A percentile compares a stretch with the other conserved stretches of the same genome.
These are phyloP conservation scores for Dissostichus mawsoni DNA, from an alignment of 2,113 vertebrate species.

Conservation along the genomic window DNA sequence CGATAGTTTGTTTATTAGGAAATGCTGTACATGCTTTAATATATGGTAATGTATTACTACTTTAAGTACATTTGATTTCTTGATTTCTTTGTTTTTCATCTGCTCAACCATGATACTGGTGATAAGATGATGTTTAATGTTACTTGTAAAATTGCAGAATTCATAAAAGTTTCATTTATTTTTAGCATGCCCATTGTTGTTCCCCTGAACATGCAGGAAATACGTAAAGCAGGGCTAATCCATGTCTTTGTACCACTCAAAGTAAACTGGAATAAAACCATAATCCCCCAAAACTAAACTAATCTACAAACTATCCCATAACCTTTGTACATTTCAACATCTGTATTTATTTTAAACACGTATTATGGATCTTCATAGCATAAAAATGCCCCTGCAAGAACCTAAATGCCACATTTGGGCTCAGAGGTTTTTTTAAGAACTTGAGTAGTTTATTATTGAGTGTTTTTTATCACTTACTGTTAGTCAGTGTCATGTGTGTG, in stretches of 20 bases:
- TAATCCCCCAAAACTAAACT: neutral
- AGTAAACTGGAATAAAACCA: slow-evolving; percentile 1
- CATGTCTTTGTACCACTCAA: neutral
- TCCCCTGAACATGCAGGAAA: neutral
- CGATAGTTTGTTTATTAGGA: slow-evolving; percentile 13
- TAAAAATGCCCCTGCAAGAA: neutral
- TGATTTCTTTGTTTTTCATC: too few species aligned
- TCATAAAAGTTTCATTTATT: neutral
- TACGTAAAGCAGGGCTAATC: neutral
- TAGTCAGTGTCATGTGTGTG: slow-evolving; percentile 8
- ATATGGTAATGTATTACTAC: neutral
- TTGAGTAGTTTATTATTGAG: too few species aligned
- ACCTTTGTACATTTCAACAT: neutral
- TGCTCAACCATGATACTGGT: neutral
- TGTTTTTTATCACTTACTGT: neutral
- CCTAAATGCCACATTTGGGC: too few species aligned
- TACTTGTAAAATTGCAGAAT: too few species aligned
- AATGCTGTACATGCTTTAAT: neutral
- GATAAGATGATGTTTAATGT: neutral
- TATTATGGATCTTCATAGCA: neutral
- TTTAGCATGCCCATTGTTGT: neutral
- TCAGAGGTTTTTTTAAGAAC: too few species aligned
- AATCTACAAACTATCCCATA: neutral
- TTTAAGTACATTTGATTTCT: too few species aligned
- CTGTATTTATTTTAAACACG: neutral